Percentiles rank a stretch among this genome's conserved stretches.
Evolutionary conservation across 1,140 invertebrate species (phyloP).

Genomic region (Polypedilum vanderplanki): DNA sequence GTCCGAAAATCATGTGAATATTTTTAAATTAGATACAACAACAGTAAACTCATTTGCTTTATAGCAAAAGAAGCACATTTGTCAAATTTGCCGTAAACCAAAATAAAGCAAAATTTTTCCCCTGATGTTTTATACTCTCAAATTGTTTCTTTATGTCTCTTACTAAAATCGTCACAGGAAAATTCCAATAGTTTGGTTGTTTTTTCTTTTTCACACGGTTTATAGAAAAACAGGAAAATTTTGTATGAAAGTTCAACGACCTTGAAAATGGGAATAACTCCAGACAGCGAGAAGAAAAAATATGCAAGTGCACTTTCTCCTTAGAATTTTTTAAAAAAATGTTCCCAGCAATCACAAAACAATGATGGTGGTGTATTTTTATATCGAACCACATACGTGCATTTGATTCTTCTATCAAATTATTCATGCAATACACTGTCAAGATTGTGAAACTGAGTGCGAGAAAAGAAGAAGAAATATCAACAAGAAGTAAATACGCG

Average conservation of each 20-base stretch:
- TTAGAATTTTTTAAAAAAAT: too few species aligned
- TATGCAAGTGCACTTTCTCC: not conserved
- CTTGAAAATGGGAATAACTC: not conserved
- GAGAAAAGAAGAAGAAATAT: not conserved
- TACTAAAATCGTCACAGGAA: not conserved
- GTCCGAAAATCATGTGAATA: slow-evolving; percentile 23
- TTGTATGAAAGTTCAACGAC: not conserved
- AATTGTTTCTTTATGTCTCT: not conserved
- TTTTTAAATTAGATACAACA: slow-evolving; percentile 15
- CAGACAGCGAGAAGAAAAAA: not conserved
- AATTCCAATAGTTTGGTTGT: not conserved
- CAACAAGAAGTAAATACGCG: too few species aligned
- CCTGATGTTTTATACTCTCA: too few species aligned
- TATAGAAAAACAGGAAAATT: not conserved
- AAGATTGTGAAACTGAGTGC: not conserved
- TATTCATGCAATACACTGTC: not conserved
- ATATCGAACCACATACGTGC: too few species aligned
- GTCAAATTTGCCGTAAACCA: too few species aligned
- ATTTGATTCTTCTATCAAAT: not conserved
- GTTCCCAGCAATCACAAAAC: too few species aligned
- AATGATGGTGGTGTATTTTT: too few species aligned
- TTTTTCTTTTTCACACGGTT: too few species aligned
- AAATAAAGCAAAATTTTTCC: too few species aligned
- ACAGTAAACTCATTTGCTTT: not conserved
- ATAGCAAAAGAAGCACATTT: too few species aligned